A percentile compares a stretch with the other conserved stretches of the same genome.
phyloP scores from a whole-genome alignment of 2,888 invertebrate genomes.

The Apamea sordens region DNA sequence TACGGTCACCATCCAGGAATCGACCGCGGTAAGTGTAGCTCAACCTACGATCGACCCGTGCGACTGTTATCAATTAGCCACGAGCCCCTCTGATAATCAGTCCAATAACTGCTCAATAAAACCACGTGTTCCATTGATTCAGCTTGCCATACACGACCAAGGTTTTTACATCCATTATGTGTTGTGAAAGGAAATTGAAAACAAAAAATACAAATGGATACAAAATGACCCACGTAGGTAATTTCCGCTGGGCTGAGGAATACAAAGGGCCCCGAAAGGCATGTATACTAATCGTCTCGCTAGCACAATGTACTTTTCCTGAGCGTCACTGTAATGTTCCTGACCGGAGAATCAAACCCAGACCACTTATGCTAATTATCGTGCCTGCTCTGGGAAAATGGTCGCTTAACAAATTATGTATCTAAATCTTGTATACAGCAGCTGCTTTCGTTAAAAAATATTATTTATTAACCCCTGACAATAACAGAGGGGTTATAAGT shows the following conservation, averaged over 20 bases:
- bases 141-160: not conserved
- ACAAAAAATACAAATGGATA: conserved; percentile 4
- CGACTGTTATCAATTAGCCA: too few species aligned
- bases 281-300: not conserved
- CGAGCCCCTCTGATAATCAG: not conserved
- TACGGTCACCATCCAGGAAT: not conserved
- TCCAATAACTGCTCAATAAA: not conserved
- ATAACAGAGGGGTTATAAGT: too few species aligned
- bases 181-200: conserved; percentile 10
- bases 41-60: not conserved
- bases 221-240: conserved; percentile 10
- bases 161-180: conserved; percentile 8
- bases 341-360: not conserved
- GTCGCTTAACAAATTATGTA: too few species aligned
- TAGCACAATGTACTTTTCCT: too few species aligned
- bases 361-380: too few species aligned
- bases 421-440: too few species aligned
- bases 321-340: not conserved
- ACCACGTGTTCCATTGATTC: conserved; percentile 5
- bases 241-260: conserved; percentile 24
- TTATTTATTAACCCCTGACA: too few species aligned
- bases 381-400: not conserved
- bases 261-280: conserved; percentile 14
- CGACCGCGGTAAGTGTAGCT: not conserved
- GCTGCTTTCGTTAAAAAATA: too few species aligned